Percentiles rank a stretch among this genome's conserved stretches.
These are phyloP conservation scores for Radopholus similis DNA, from an alignment of 1,140 invertebrate species.

Conservation along the genomic window DNA sequence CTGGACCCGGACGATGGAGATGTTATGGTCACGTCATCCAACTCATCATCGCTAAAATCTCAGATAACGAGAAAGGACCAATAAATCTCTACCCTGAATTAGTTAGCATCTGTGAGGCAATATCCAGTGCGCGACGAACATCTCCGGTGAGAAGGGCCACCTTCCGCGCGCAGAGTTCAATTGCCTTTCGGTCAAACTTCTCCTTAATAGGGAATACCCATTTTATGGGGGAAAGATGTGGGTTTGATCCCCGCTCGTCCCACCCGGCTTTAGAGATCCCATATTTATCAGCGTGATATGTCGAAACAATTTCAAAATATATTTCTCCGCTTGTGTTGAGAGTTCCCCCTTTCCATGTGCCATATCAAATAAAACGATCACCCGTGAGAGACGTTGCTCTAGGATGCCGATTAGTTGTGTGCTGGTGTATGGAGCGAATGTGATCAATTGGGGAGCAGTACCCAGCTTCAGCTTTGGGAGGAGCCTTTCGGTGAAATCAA, in stretches of 20 bases:
- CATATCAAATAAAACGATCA: not conserved
- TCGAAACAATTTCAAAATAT: not conserved
- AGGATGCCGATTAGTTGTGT: conserved; percentile 84
- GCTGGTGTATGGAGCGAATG: conserved; percentile 89
- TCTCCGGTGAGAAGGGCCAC: conserved; percentile 89
- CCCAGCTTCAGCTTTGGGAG: conserved; percentile 74
- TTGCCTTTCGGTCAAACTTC: conserved; percentile 65
- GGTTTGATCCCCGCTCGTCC: no score
- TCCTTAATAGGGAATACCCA: conserved; percentile 44
- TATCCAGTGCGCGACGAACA: conserved; percentile 83
- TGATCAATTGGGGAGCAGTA: conserved; percentile 67
- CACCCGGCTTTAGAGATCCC: no score
- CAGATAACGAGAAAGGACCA: not conserved
- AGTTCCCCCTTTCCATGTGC: not conserved
- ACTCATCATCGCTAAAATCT: not conserved
- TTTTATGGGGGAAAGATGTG: conserved; percentile 15
- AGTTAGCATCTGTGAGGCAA: conserved; percentile 65
- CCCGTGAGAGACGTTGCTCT: conserved; percentile 61
- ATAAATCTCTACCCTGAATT: conserved; percentile 60
- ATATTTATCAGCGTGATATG: not conserved
- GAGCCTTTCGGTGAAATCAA: conserved; percentile 86
- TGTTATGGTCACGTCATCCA: no score
- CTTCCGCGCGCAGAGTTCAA: conserved; percentile 86
- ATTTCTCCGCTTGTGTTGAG: not conserved
- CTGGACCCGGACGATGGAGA: no score